Evolutionary conservation across 2,888 invertebrate genomes (phyloP), one percentile per base, ranked within the genome.

Genomic region (Palloptera scutellata): DNA sequence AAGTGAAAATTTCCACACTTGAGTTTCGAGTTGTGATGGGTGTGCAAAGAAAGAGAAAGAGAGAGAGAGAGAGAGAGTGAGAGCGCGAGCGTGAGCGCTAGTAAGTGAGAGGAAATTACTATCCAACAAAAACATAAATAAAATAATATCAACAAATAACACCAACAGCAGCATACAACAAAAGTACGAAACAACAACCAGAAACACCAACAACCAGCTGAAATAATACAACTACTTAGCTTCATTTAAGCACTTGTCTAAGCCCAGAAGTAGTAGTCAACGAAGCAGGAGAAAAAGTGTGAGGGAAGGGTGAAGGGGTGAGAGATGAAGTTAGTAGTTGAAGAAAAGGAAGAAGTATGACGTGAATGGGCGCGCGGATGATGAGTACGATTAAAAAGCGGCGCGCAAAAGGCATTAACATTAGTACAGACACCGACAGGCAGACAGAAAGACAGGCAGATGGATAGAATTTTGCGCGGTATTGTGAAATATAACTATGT

Each of bases 1-100:
- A 79, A 79, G 79, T 79, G 79, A 79, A 79, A 81, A 77, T 78
- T 77, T 77, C 75, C 75, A 81, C 79, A 79, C 82, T 79, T 76
- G 72, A 76, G 75, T 40, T 43, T 17, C 30, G 48, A 61, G 51
- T 62, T 40, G 40, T 41, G 45, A 41, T 13, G 15, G 20, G n/a
- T 42, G 12, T 41, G 30, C 15, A 48, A 52, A 17, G 51, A 41
- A 11, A 45, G 19, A 67, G 40, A 66, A 15, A 40, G 45, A 53
- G 10, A 66, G 64, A 68, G 61, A 60, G 20, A 53, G 61, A 71
- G 75, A 59, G 72, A 71, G 72, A n/a, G n/a, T n/a, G n/a, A n/a
- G n/a, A n/a, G n/a, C n/a, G n/a, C n/a, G n/a, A n/a, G n/a, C n/a
- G n/a, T n/a, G n/a, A n/a, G n/a, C n/a, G n/a, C n/a, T n/a, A 53